Percentiles rank a stretch among this genome's conserved stretches.
phyloP scores from a whole-genome alignment of 2,113 vertebrate species.

The Elephas maximus region DNA sequence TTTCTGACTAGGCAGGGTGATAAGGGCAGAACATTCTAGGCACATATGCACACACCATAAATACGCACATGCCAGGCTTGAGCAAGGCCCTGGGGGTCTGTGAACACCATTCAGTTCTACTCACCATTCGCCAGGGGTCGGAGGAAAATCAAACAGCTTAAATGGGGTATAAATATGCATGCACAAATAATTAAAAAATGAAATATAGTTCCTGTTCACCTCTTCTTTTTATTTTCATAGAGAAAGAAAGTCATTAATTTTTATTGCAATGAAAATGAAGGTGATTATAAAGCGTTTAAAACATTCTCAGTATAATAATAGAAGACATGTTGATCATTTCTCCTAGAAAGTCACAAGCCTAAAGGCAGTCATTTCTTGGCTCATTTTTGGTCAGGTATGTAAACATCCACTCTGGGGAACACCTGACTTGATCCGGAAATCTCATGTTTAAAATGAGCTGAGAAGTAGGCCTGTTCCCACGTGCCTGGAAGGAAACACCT shows the following conservation, averaged over 20 bases:
- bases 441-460: constrained; percentile 43
- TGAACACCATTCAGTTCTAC: not conserved
- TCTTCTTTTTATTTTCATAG: constrained; percentile 19
- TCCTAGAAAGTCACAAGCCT: constrained; percentile 40
- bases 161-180: not conserved
- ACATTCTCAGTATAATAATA: constrained; percentile 14
- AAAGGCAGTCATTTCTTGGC: constrained; percentile 54
- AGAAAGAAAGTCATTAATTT: not conserved
- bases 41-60: not conserved
- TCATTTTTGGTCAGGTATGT: constrained; percentile 45
- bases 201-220: not conserved
- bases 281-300: constrained; percentile 35
- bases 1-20: not conserved
- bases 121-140: not conserved
- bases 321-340: not conserved
- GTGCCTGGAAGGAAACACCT: not conserved
- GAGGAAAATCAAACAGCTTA: not conserved
- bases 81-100: not conserved
- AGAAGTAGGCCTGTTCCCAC: not conserved
- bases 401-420: constrained; percentile 58
- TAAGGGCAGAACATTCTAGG: not conserved
- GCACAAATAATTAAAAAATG: not conserved
- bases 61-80: not conserved
- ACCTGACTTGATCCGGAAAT: constrained; percentile 59
- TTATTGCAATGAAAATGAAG: constrained; percentile 42